Base-by-base conservation (phyloP, 2,888 invertebrate genomes). In the Meteorus cinctellus region DNA sequence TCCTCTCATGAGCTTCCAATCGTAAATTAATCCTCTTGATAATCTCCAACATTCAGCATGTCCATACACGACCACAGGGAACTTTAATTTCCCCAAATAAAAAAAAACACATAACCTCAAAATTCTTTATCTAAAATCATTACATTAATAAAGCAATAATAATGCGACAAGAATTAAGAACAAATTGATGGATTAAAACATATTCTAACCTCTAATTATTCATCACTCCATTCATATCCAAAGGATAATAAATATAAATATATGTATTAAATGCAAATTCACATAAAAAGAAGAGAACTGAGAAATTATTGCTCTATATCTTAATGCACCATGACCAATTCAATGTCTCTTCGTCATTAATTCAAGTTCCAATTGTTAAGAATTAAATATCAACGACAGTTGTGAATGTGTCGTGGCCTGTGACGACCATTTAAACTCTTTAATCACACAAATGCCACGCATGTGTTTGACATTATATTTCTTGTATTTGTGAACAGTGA, bases 311-410 rank as follows among this genome's bases (percentile, higher is more conserved):
- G 41, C 1, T 2, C 6, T 41, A 41, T 41, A 41, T 41, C 12
- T 12, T 8, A 41, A 12, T 41, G 41, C 41, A 41, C 41, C 41
- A 10, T 41, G 12, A 41, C 8, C 41, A 41, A 41, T 41, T 41
- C 12, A 41, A 41, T 41, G 8, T 41, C n/a, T 19, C n/a, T 8
- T n/a, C 19, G 1, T 24, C 4, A 55, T 2, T 19, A 55, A 55
- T 55, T 19, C n/a, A 19, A 55, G n/a, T 55, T 55, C n/a, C n/a
- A 55, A 19, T 55, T 55, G 55, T 55, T 55, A 19, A 55, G n/a
- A 19, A 55, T 55, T 55, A 55, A 2, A 55, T 8, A 19, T 55
- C n/a, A 55, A 24, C 19, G 2, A 19, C 19, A 19, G n/a, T 24
- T 12, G 41, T 41, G 41, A 5, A 55, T 55, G 19, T 55, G 19